These are phyloP conservation scores for Belgica antarctica DNA, from an alignment of 2,888 invertebrate genomes.

Conservation along the genomic window DNA sequence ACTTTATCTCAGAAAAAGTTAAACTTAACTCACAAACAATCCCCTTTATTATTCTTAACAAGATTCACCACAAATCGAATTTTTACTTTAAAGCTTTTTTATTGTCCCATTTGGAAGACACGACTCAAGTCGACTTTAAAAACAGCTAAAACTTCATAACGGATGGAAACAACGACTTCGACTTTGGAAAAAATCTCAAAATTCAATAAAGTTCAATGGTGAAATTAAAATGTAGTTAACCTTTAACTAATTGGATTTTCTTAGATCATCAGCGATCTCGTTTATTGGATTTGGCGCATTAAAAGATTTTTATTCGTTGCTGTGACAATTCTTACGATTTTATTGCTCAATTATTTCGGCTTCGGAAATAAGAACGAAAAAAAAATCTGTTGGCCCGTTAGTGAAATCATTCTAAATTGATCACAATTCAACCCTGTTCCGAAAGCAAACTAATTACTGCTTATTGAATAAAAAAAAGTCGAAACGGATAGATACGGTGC, in stretches of 20 bases:
- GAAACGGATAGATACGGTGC: no score
- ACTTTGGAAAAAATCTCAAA: not conserved
- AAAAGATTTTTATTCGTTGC: constrained; percentile 5
- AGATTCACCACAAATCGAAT: not conserved
- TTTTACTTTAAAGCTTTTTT: constrained; percentile 21
- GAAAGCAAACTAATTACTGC: constrained; percentile 31
- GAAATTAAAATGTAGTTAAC: constrained; percentile 14
- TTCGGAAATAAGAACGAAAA: not conserved
- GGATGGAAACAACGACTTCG: not conserved
- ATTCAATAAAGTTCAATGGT: constrained; percentile 36
- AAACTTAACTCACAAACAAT: no score
- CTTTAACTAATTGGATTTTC: constrained; percentile 34
- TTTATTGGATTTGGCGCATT: constrained; percentile 32
- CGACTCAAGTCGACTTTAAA: not conserved
- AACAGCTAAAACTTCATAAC: not conserved
- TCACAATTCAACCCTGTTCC: constrained; percentile 8
- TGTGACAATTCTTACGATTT: constrained; percentile 38
- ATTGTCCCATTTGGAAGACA: no score
- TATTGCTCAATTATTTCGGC: constrained; percentile 28
- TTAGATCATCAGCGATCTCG: constrained; percentile 18
- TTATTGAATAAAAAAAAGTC: constrained; percentile 36
- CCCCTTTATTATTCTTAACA: no score
- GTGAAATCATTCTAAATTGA: not conserved
- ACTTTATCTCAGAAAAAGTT: no score
- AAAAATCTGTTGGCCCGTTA: not conserved